Conservation (phyloP, 37 sponge, comb jelly and placozoan genomes). For the Spongia lamella region DNA sequence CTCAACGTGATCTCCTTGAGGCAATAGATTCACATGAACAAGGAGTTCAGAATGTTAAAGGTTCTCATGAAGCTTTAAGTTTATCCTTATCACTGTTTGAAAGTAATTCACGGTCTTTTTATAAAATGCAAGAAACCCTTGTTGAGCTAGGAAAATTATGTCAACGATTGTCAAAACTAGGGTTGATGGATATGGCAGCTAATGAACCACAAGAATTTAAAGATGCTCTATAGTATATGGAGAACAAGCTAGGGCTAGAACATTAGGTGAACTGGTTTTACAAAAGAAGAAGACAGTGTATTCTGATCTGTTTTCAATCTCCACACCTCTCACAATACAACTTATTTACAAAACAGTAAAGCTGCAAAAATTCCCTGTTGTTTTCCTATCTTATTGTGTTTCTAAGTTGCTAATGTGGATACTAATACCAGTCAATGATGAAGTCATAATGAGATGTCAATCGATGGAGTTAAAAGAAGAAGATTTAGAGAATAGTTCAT, state of each 20-base stretch:
- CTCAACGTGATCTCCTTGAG: conserved; percentile 51
- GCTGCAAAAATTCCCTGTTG: conserved; percentile 14
- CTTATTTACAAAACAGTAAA: conserved; percentile 40
- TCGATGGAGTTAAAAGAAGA: conserved; percentile 22
- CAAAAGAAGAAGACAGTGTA: conserved; percentile 33
- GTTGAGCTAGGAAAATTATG: conserved; percentile 29
- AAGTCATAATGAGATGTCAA: not conserved
- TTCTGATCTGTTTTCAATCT: no score
- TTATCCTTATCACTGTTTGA: conserved; percentile 67
- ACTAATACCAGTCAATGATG: conserved; percentile 23
- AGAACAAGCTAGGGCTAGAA: conserved; percentile 64
- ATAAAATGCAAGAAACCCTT: conserved; percentile 52
- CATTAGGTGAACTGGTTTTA: conserved; percentile 70
- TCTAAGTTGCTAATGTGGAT: conserved; percentile 56
- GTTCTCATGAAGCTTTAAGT: conserved; percentile 27
- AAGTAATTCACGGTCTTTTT: conserved; percentile 57
- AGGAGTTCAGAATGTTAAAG: conserved; percentile 42
- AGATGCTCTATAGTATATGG: conserved; percentile 52
- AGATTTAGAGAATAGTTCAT: conserved; percentile 54
- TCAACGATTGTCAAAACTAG: no score
- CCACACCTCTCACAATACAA: conserved; percentile 40
- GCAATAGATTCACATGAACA: conserved; percentile 35
- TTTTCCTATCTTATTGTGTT: conserved; percentile 64
- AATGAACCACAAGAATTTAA: no score
- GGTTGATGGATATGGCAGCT: no score